Evolutionary conservation across 1,140 invertebrate species (phyloP), one percentile per base, ranked within the genome.

Genomic region (Hestina assimilis): DNA sequence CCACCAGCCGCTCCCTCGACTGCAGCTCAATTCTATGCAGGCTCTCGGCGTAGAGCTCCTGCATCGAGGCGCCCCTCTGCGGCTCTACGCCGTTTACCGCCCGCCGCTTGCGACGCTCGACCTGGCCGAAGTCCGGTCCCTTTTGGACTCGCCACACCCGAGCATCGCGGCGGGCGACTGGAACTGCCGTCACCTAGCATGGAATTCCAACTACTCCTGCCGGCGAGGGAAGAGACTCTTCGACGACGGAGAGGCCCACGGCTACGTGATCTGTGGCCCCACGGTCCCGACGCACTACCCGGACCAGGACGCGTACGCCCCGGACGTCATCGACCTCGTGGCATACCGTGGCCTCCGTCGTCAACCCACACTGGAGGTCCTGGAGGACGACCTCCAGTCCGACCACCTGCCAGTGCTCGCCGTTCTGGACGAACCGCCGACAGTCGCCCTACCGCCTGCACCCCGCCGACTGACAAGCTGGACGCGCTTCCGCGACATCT

Each of bases 111-210:
- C 1, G 0, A 24, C 3, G 2, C 6, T 69, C 0, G 47, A 23
- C 1, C 0, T 29, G 1, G 28, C 12, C 0, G 55, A 63, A 3
- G 41, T 72, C 19, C 51, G 45, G 2, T 1, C n/a, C 0, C 5
- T 69, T 0, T 7, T 67, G n/a, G 38, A 63, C 28, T 21, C 33
- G 2, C 12, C 33, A 0, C 11, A n/a, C 21, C 56, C 59, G 0
- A 62, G 51, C 0, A 43, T 69, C 3, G 41, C 53, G 0, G 59
- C 62, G 2, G 68, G 69, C 1, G 57, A 72, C 28, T 55, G 56
- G 19, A 71, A 71, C 21, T 38, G 24, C 7, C 67, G 67, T 9
- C 69, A 69, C 38, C 28, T 48, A 0, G 51, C 42, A 5, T 72
- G 72, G 66, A 61, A 63, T 29, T 69, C 54, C n/a, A 14, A 5